These are phyloP conservation scores for Loripinus fragilis DNA, from an alignment of 2,888 invertebrate genomes.

Conservation along the genomic window DNA sequence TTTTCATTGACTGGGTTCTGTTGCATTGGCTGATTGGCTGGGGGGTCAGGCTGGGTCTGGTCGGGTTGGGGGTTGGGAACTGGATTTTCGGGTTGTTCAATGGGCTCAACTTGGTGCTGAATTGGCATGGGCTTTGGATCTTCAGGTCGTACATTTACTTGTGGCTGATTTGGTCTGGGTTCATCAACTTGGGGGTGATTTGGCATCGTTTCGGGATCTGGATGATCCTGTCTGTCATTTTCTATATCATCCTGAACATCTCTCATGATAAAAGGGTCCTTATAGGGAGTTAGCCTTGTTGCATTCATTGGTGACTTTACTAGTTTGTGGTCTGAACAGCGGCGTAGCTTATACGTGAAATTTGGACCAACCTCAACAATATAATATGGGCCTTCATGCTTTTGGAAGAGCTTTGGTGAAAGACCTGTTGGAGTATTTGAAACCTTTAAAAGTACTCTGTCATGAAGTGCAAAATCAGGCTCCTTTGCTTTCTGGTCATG, in stretches of 20 bases:
- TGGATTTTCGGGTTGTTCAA: too few relatives aligned
- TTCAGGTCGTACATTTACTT: too few relatives aligned
- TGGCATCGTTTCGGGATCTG: neutral
- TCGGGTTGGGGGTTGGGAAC: neutral
- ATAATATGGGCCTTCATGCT: constrained; percentile 38
- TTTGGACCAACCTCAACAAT: constrained; percentile 34
- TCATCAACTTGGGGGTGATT: too few relatives aligned
- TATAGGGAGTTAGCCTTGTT: constrained; percentile 28
- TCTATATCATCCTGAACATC: neutral
- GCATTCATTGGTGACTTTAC: constrained; percentile 41
- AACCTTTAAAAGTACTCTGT: constrained; percentile 28
- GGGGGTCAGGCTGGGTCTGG: neutral
- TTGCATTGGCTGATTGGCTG: neutral
- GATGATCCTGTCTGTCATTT: too few relatives aligned
- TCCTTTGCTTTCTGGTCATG: constrained; percentile 39
- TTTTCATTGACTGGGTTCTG: neutral
- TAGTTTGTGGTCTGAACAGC: constrained; percentile 18
- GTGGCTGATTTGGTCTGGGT: too few relatives aligned
- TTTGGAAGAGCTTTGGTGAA: constrained; percentile 26
- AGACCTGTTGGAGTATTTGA: constrained; percentile 23
- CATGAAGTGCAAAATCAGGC: constrained; percentile 29
- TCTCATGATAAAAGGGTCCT: constrained; percentile 14
- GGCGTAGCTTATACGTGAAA: constrained; percentile 37
- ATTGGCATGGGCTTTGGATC: too few relatives aligned
- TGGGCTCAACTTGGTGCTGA: too few relatives aligned